Percentiles rank a stretch among this genome's conserved stretches.
These are phyloP conservation scores for Anagrus nilaparvatae DNA, from an alignment of 1,140 invertebrate species.

Conservation along the genomic window DNA sequence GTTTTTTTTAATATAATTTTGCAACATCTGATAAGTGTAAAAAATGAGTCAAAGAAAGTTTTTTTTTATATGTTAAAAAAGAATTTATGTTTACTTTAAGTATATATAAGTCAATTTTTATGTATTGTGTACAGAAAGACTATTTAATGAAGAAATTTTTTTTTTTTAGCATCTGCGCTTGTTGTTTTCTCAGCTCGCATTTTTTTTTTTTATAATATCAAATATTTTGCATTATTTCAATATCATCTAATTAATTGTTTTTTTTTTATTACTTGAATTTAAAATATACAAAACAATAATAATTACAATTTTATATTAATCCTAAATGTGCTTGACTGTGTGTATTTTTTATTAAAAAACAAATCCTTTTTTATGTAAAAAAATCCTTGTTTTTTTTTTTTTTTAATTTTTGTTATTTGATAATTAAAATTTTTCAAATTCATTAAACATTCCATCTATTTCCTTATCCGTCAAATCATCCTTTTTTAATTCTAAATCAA, in stretches of 20 bases:
- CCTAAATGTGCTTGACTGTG: slow-evolving; percentile 23
- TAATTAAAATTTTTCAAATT: slow-evolving; percentile 4
- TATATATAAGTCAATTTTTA: slow-evolving; percentile 19
- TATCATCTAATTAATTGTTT: slow-evolving; percentile 18
- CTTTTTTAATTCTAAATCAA: slow-evolving; percentile 6
- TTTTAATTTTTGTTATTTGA: not conserved
- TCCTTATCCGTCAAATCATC: slow-evolving; percentile 7
- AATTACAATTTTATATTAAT: slow-evolving; percentile 43
- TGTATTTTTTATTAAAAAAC: slow-evolving; percentile 19
- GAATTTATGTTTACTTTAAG: slow-evolving; percentile 15
- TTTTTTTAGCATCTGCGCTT: slow-evolving; percentile 32
- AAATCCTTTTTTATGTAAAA: slow-evolving; percentile 10
- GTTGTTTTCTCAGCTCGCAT: slow-evolving; percentile 30
- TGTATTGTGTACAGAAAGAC: slow-evolving; percentile 28
- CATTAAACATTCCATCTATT: slow-evolving; percentile 5
- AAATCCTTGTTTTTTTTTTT: slow-evolving; percentile 14
- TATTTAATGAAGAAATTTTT: slow-evolving; percentile 25
- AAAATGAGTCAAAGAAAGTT: slow-evolving; percentile 14
- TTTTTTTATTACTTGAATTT: slow-evolving; percentile 25
- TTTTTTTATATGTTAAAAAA: slow-evolving; percentile 8
- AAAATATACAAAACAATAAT: slow-evolving; percentile 25
- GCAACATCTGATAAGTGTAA: slow-evolving; percentile 15
- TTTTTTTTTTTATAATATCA: no score
- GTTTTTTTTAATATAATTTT: slow-evolving; percentile 10
- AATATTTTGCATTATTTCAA: slow-evolving; percentile 28